Evolutionary conservation across 1,140 invertebrate species (phyloP).

Genomic region (Teleopsis dalmanni): DNA sequence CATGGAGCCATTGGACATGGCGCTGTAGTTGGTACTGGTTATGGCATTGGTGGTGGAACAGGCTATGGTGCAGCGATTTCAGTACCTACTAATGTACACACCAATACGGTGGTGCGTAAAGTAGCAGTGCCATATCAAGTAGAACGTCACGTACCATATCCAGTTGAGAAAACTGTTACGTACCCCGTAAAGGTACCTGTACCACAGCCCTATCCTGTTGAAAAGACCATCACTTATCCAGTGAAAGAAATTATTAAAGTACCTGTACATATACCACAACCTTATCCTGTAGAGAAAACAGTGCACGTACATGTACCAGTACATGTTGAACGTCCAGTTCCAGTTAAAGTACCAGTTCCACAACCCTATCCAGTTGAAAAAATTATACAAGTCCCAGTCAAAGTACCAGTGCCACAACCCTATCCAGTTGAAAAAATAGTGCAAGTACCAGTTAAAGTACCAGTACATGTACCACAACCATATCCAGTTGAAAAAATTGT

Average conservation of each 20-base stretch:
- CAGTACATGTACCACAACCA: conserved; percentile 51
- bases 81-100: conserved; percentile 41
- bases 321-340: conserved; percentile 51
- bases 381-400: conserved; percentile 43
- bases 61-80: conserved; percentile 14
- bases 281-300: conserved; percentile 55
- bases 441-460: conserved; percentile 46
- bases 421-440: conserved; percentile 43
- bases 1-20: conserved; percentile 22
- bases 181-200: conserved; percentile 56
- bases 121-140: conserved; percentile 59
- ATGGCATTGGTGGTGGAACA: conserved; percentile 15
- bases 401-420: conserved; percentile 47
- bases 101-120: conserved; percentile 42
- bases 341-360: conserved; percentile 44
- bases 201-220: conserved; percentile 56
- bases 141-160: conserved; percentile 54
- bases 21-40: conserved; percentile 11
- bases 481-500: conserved; percentile 28
- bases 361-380: conserved; percentile 44
- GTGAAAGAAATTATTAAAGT: conserved; percentile 59
- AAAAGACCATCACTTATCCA: conserved; percentile 53
- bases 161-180: conserved; percentile 57
- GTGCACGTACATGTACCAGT: conserved; percentile 45
- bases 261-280: conserved; percentile 58